These are phyloP conservation scores for Aphelenchoides avenae DNA, from an alignment of 1,140 invertebrate species.

Conservation along the genomic window DNA sequence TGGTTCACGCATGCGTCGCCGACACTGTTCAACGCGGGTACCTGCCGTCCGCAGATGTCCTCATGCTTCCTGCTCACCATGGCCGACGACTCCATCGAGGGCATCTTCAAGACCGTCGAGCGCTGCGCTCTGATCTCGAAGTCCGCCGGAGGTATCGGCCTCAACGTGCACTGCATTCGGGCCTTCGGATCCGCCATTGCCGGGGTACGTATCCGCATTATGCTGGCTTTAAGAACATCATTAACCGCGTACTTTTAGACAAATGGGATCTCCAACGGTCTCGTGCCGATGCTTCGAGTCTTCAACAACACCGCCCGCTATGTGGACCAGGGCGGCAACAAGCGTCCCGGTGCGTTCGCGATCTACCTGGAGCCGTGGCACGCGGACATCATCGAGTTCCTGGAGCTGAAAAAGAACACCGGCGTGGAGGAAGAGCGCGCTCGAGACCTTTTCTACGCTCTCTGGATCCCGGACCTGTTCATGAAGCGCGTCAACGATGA, in stretches of 20 bases:
- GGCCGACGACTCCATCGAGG: conserved; percentile 92
- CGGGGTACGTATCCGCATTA: conserved; percentile 64
- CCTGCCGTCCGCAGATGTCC: conserved; percentile 82
- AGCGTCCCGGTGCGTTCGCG: conserved; percentile 96
- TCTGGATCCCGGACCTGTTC: conserved; percentile 98
- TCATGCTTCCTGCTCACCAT: conserved; percentile 92
- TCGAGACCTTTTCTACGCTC: conserved; percentile 90
- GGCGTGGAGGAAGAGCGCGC: conserved; percentile 87
- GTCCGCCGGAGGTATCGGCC: conserved; percentile 90
- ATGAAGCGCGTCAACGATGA: conserved; percentile 89
- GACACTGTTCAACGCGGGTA: conserved; percentile 91
- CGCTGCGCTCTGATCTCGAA: conserved; percentile 89
- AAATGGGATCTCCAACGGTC: conserved; percentile 87
- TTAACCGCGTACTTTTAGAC: no score
- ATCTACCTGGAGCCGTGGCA: conserved; percentile 99
- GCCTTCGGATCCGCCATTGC: conserved; percentile 83
- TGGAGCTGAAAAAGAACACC: conserved; percentile 88
- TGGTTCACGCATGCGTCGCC: conserved; percentile 98
- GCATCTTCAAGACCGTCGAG: conserved; percentile 91
- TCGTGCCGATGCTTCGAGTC: conserved; percentile 93
- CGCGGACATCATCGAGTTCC: conserved; percentile 89
- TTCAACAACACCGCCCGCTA: conserved; percentile 94
- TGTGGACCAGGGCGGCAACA: conserved; percentile 96
- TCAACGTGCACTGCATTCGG: conserved; percentile 93
- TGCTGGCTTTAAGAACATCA: conserved; percentile 57